Evolutionary conservation across 2,113 vertebrate species (phyloP), one percentile per base, ranked within the genome.

Genomic region (Cyanoderma ruficeps): DNA sequence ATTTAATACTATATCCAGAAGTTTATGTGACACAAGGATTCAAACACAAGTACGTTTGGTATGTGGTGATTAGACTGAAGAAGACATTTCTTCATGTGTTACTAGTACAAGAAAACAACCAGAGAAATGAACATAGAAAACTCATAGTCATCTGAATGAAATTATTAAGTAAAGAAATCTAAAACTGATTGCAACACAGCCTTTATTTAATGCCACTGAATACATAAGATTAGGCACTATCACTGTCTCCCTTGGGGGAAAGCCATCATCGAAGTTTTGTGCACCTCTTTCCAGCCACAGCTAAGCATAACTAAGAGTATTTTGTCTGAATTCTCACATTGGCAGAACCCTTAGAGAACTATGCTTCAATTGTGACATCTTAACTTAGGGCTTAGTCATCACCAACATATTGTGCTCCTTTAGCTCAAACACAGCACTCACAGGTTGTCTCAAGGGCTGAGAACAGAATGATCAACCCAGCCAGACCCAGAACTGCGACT

Each of bases 381-480:
- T 46, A 50, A 89, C 70, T 74, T 44, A 35, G 12, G 4, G 31
- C 30, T 46, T 10, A 37, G 52, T 39, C 30, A 22, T 30, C 14
- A 18, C 19, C 30, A 46, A 70, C 41, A 55, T 1, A 25, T 0
- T 15, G 56, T 33, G 39, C 55, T 86, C 39, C 35, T 30, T 15
- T 6, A 67, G 55, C 30, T 69, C 0, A 0, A 89, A 78, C 0
- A 0, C 37, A 67, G 77, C 23, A 23, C 31, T 23, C 27, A 1
- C 30, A 9, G 3, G 15, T 28, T 33, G n/a, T 37, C 46, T 86
- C 57, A 3, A 0, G 0, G 35, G 30, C 46, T 22, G 68, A 75
- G 61, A 49, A 41, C 52, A 70, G 52, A 84, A 31, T 1, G 9
- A 33, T 24, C n/a, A 71, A 25, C 11, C 30, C 23, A 79, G 63